Base-by-base conservation (phyloP, 2,888 invertebrate genomes). In the Torymus auratus region DNA sequence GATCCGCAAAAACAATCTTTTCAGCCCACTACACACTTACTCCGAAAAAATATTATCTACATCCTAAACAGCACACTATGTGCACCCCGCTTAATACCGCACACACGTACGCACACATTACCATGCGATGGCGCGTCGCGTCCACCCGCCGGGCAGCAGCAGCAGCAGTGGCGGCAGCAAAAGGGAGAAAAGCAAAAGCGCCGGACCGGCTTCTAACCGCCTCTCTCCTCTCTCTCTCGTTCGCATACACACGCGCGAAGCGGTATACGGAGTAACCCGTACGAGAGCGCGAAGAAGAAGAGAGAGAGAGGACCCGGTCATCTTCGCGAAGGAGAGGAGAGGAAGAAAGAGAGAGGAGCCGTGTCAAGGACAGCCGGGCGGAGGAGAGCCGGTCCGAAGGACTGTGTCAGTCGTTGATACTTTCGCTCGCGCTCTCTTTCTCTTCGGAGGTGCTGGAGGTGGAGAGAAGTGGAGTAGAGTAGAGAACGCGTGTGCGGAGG, bases 351-450 rank as follows among this genome's bases (percentile, higher is more conserved):
- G 82, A 28, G 28, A 28, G 28, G 28, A 87, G 87, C 84, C 85
- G 86, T 89, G 88, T 89, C 89, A 89, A 89, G 89, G 88, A 88
- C 88, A 88, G 80, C 88, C 84, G 68, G 78, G 60, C 78, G 74
- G 83, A 81, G 80, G 84, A 86, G 83, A 86, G 83, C 83, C 85
- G 87, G 86, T 85, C 84, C 85, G 86, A 86, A 86, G 86, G 84
- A 85, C 85, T 86, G 85, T 85, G 86, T 85, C 86, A 85, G 85
- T 83, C 85, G 84, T 84, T 84, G 84, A 84, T 83, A 78, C 83
- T 83, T n/a, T 55, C 50, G 14, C 41, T 55, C 50, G 14, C 41
- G 20, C 68, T 68, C 65, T 80, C 79, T 85, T 20, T 53, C 53
- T 72, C 28, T 61, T 17, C 53, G 67, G 17, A 28, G 28, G 28